Evolutionary conservation across 2,797 vertebrate genomes (phyloP), one percentile per base, ranked within the genome.

Genomic region (Luscinia luscinia): DNA sequence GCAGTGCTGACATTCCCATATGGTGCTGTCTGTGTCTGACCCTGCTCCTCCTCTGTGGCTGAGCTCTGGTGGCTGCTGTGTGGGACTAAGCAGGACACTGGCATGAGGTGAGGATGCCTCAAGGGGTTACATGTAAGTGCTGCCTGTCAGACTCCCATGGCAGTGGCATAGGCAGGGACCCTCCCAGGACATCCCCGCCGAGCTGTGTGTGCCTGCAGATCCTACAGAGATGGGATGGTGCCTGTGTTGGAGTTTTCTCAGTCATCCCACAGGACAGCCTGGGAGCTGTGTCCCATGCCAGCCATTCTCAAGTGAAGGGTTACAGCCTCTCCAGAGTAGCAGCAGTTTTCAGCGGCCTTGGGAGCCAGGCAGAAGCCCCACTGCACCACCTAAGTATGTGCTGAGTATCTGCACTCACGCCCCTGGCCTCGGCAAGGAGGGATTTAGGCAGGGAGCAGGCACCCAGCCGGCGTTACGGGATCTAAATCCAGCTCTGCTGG

Each of bases 261-360:
- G 16, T 43, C 51, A 40, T 21, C 45, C 63, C 55, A 46, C 41
- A 22, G 49, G 36, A 67, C 21, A 45, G 34, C 8, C 18, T 78
- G 52, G 1, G 3, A 45, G 68, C 55, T 54, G 20, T 11, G 14
- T 52, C 59, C 3, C 0, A 3, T 21, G 4, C 36, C 67, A 63
- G 21, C 36, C 7, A 2, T 72, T 87, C 67, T 48, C 38, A 54
- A 75, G 52, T 0, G 1, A 78, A 62, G 45, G 27, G 12, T 51
- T 0, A 0, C 32, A 63, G 52, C 49, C n/a, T 45, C 40, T 8
- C 36, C 0, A 1, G 30, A 8, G 17, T 4, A 16, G 59, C 81
- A 76, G 77, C 1, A 1, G 61, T 26, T 82, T 48, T 26, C 58
- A 28, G 17, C 58, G 59, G 78, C 40, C 49, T 54, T 5, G 1